phyloP scores from a whole-genome alignment of 1,140 invertebrate species.

The Diprion similis region DNA sequence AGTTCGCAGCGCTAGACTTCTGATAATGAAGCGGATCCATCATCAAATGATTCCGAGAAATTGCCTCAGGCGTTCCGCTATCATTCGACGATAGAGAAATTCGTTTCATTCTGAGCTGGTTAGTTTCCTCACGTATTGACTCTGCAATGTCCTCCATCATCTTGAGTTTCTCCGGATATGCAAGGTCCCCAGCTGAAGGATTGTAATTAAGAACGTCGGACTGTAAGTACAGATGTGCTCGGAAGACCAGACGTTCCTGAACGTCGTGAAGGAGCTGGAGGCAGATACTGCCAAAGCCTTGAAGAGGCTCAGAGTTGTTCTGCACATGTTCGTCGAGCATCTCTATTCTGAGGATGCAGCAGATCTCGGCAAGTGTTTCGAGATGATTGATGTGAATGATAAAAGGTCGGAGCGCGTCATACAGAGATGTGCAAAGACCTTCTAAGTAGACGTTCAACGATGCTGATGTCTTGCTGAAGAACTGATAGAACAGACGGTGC shows the following conservation, averaged over 20 bases:
- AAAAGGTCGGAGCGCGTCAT: slow-evolving; percentile 92
- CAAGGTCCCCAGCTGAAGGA: slow-evolving; percentile 93
- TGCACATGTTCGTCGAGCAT: slow-evolving; percentile 94
- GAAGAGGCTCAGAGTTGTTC: slow-evolving; percentile 77
- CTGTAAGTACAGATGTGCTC: slow-evolving; percentile 92
- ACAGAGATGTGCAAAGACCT: slow-evolving; percentile 86
- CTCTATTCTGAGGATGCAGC: slow-evolving; percentile 91
- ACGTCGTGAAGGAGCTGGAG: slow-evolving; percentile 93
- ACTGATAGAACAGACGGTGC: slow-evolving; percentile 87
- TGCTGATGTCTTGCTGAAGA: slow-evolving; percentile 75
- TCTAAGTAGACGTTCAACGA: slow-evolving; percentile 81
- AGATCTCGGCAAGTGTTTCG: slow-evolving; percentile 96
- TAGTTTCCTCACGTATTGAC: slow-evolving; percentile 51
- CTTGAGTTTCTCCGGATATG: slow-evolving; percentile 95
- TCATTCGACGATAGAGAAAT: slow-evolving; percentile 51
- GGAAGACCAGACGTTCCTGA: slow-evolving; percentile 95
- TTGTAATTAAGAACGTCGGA: slow-evolving; percentile 90
- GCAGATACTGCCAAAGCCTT: slow-evolving; percentile 84
- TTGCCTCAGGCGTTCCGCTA: slow-evolving; percentile 35
- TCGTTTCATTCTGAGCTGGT: slow-evolving; percentile 50
- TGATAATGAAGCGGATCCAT: slow-evolving; percentile 51
- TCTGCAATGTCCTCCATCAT: slow-evolving; percentile 86
- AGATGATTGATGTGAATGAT: slow-evolving; percentile 98
- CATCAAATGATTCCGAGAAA: slow-evolving; percentile 48
- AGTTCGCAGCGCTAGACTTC: slow-evolving; percentile 60